Evolutionary conservation across 1,140 invertebrate genomes (phyloP).

Genomic region (Papilio dardanus): DNA sequence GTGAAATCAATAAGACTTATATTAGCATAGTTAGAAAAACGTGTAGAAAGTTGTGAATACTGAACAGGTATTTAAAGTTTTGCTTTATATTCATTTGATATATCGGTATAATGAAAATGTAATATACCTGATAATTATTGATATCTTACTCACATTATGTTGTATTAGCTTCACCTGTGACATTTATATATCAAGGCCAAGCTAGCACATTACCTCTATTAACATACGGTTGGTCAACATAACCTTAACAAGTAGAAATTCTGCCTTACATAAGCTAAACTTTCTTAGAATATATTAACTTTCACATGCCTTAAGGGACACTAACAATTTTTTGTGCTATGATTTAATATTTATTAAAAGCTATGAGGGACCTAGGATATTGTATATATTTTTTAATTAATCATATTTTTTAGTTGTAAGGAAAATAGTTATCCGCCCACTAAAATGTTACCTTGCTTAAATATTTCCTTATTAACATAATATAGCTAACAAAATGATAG

Average conservation of each 20-base stretch:
- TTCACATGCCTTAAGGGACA: not conserved
- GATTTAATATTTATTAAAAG: no score
- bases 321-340: not conserved
- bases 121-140: not conserved
- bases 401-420: no score
- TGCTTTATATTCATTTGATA: not conserved
- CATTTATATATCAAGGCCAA: not conserved
- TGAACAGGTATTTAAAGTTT: no score
- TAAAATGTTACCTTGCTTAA: not conserved
- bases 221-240: not conserved
- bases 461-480: no score
- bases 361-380: no score
- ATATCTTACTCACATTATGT: not conserved
- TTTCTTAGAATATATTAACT: not conserved
- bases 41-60: no score
- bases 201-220: not conserved
- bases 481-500: no score
- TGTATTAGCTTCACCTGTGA: constrained; percentile 6
- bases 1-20: not conserved
- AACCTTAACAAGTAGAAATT: not conserved
- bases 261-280: constrained; percentile 6
- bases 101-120: not conserved
- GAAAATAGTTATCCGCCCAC: not conserved
- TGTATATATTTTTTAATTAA: no score
- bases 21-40: not conserved